Evolutionary conservation across 2,888 invertebrate genomes (phyloP).

Genomic region (Drosophila stalkeri): DNA sequence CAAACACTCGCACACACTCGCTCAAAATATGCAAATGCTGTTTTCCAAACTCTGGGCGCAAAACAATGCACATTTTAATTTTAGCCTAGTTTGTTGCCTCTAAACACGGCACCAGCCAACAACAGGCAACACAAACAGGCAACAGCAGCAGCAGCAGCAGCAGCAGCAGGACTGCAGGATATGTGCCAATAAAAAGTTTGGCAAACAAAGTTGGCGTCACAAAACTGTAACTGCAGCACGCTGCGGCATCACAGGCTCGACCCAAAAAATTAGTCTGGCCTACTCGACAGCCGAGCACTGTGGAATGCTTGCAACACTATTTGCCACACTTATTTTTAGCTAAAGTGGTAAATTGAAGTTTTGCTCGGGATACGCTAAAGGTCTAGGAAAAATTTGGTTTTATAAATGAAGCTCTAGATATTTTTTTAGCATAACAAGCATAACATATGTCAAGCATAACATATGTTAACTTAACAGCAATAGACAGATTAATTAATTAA

Average conservation of each 20-base stretch:
- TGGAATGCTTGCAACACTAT: background rate
- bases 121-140: conserved; percentile 13
- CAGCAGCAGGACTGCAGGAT: conserved; percentile 58
- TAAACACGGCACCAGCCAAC: conserved; percentile 51
- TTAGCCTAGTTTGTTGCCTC: conserved; percentile 72
- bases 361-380: too few relatives aligned
- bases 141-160: conserved; percentile 24
- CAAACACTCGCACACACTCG: conserved; percentile 16
- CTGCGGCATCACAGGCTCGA: conserved; percentile 36
- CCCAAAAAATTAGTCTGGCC: conserved; percentile 58
- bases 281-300: conserved; percentile 4
- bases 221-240: conserved; percentile 72
- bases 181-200: conserved; percentile 81
- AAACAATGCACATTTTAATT: conserved; percentile 80
- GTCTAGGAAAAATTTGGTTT: background rate
- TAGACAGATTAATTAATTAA: background rate
- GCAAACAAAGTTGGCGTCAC: conserved; percentile 81
- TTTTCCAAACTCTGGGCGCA: conserved; percentile 57
- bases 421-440: background rate
- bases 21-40: conserved; percentile 66
- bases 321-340: background rate
- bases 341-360: too few relatives aligned
- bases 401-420: background rate
- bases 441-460: background rate
- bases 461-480: background rate